Evolutionary conservation across 2,113 vertebrate species (phyloP), one percentile per base, ranked within the genome.

Genomic region (Aramus guarauna): DNA sequence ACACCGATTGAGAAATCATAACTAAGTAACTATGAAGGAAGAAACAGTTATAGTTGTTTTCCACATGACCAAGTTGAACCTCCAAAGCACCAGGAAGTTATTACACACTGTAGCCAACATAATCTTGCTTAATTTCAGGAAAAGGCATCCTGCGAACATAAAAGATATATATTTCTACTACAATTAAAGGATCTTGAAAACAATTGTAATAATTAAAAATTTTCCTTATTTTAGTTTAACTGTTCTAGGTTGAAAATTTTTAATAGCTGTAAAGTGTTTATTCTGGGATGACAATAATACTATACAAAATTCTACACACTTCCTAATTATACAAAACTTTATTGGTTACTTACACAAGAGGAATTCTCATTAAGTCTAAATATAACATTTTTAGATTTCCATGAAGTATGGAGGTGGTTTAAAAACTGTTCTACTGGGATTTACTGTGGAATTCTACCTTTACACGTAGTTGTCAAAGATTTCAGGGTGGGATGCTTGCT

Each of bases 41-140:
- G 84, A 34, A 96, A 78, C 75, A 79, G 84, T 96, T 92, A 4
- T 32, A 68, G 88, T 37, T 83, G 56, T 77, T 94, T 94, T 75
- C 80, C 92, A 92, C 88, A 83, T 67, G 91, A 96, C 56, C 90
- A 92, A 91, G 91, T 19, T 3, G 29, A 90, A 84, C 26, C 94
- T 85, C 71, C 67, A 41, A 59, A 91, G 94, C 80, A 92, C 72
- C 85, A 93, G 90, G 87, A 97, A 97, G 73, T 90, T 69, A n/a
- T 37, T 87, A 41, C 81, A 52, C 22, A 19, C 47, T 3, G 58
- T 37, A 72, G 72, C 73, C 78, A 91, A 18, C 43, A 48, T 9
- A n/a, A 71, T 41, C 89, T 95, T 78, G 79, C 66, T 52, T 76
- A 9, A 72, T 48, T 60, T 58, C 88, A 90, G 89, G 66, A 95